Base-by-base conservation (phyloP, 2,888 invertebrate genomes). In the Cactoblastis cactorum region DNA sequence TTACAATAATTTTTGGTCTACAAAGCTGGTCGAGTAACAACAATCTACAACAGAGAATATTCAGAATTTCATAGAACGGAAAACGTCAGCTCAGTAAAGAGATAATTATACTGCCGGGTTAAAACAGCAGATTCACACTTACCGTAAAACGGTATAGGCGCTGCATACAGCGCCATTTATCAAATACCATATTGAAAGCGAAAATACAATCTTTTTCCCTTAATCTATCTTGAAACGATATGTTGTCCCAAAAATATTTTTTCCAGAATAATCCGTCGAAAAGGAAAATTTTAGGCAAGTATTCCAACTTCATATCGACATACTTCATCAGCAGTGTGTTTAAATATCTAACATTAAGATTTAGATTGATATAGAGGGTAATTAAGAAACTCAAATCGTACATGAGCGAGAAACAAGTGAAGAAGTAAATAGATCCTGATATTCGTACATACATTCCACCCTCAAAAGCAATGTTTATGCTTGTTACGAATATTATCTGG, bases 241-340 rank as follows among this genome's bases (percentile, higher is more conserved):
- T 24, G 12, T 8, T n/a, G 8, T 24, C 24, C 11, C 24, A 14
- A 12, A 24, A 24, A 8, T 12, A 5, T 24, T 41, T 28, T 14
- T 41, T 24, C 41, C 41, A 41, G 22, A 41, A 41, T 24, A 41
- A 8, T 24, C 41, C 41, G 22, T 41, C 41, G 14, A 28, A 41
- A 1, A 41, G 24, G 17, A 33, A 38, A 2, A 33, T n/a, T 49
- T 39, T 12, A n/a, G 38, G 49, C 4, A 49, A 18, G 14, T 32
- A 18, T 15, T 41, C n/a, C 1, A 32, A 15, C 28, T 38, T 37
- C 24, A 28, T 22, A 8, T 18, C 12, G 17, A n/a, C 38, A 18
- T 19, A 39, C 24, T 41, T 41, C 41, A 41, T 41, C 2, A 41
- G 14, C n/a, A 24, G 24, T 5, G 22, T 28, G 2, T 41, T 41